Conservation (phyloP, 30 jellyfish, hydroid and myxozoan genomes). For the Hydractinia symbiolongicarpus region DNA sequence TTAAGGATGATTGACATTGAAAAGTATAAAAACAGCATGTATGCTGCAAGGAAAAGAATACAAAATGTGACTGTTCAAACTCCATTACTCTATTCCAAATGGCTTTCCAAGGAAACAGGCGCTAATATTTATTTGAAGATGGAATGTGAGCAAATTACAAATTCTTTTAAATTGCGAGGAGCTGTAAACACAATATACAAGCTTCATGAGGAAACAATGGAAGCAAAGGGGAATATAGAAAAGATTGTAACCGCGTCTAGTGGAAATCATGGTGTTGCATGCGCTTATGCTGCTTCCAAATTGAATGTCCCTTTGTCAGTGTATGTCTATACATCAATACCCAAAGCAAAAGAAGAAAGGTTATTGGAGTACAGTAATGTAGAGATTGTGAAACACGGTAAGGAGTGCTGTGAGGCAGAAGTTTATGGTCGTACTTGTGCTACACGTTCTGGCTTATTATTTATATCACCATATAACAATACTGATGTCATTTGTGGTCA, state of each 20-base stretch:
- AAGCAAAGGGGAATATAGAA: background rate
- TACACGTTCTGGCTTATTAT: conserved; percentile 25
- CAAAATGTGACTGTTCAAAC: conserved; percentile 18
- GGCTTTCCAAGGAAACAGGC: conserved; percentile 45
- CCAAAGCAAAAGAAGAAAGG: background rate
- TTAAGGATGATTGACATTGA: background rate
- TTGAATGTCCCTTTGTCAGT: background rate
- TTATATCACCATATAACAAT: conserved; percentile 75
- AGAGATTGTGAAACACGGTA: conserved; percentile 40
- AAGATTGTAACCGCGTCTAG: conserved; percentile 68
- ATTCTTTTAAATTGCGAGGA: conserved; percentile 84
- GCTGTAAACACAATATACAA: conserved; percentile 47
- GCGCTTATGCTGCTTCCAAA: conserved; percentile 39
- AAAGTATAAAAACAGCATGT: background rate
- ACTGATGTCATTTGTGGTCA: conserved; percentile 67
- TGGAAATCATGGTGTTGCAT: conserved; percentile 88
- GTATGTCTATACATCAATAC: background rate
- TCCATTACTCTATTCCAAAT: conserved; percentile 39
- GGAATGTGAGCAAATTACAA: conserved; percentile 82
- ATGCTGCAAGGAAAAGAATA: background rate
- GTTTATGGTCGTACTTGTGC: conserved; percentile 53
- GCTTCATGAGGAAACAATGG: conserved; percentile 25
- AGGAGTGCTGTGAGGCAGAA: conserved; percentile 76
- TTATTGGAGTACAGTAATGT: conserved; percentile 20
- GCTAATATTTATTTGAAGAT: conserved; percentile 36